Conservation (phyloP, 2,888 invertebrate species). For the Glyphotaelius pellucidus region DNA sequence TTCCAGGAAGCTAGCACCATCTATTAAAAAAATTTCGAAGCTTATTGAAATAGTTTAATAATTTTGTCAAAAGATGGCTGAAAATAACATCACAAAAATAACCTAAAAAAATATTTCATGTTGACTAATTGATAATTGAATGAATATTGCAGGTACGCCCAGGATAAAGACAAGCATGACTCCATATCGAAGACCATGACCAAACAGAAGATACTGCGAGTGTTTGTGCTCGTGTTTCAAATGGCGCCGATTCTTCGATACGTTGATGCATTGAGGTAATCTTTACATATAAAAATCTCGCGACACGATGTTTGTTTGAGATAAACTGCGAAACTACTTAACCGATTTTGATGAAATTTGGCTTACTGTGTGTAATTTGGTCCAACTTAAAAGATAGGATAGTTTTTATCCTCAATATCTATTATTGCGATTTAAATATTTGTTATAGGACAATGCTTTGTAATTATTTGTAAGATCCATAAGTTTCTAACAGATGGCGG, state of each 20-base stretch:
- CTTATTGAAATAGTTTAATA: not conserved
- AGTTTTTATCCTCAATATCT: too few relatives aligned
- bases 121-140: not conserved
- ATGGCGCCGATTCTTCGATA: slow-evolving; percentile 85
- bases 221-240: slow-evolving; percentile 82
- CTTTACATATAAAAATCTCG: not conserved
- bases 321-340: too few relatives aligned
- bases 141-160: slow-evolving; percentile 74
- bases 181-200: slow-evolving; percentile 79
- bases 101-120: not conserved
- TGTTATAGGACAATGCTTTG: too few relatives aligned
- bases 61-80: not conserved
- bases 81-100: not conserved
- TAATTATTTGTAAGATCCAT: too few relatives aligned
- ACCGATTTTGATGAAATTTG: too few relatives aligned
- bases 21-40: not conserved
- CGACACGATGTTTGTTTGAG: too few relatives aligned
- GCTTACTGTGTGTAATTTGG: too few relatives aligned
- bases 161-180: slow-evolving; percentile 75
- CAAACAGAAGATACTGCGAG: slow-evolving; percentile 77
- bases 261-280: slow-evolving; percentile 78
- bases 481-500: too few relatives aligned
- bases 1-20: not conserved
- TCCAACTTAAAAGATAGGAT: too few relatives aligned
- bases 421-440: too few relatives aligned